Percentiles rank a stretch among this genome's conserved stretches.
Evolutionary conservation across 2,888 invertebrate species (phyloP).

Genomic region (Biston betularia): DNA sequence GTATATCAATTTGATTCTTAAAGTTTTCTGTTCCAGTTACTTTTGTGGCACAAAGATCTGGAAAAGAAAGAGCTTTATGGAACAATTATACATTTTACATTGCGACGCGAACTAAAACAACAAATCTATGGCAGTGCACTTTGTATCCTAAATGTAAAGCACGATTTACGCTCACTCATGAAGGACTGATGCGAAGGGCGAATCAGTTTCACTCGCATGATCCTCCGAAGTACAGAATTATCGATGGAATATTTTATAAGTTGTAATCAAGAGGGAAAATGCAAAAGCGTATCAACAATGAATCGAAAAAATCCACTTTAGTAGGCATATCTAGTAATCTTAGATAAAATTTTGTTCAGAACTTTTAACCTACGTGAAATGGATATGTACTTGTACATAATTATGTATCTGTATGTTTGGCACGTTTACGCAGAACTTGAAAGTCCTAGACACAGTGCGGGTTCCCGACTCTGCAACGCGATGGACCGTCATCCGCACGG

Average conservation of each 20-base stretch:
- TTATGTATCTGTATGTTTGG: too few species aligned
- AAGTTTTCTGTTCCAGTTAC: slow-evolving; percentile 10
- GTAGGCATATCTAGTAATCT: too few species aligned
- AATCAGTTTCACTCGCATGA: slow-evolving; percentile 6
- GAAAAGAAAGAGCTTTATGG: slow-evolving; percentile 14
- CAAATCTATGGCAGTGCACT: slow-evolving; percentile 15
- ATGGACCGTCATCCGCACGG: too few species aligned
- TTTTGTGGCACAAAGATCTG: slow-evolving; percentile 12
- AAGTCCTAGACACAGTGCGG: too few species aligned
- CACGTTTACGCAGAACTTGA: too few species aligned
- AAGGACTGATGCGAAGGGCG: neutral
- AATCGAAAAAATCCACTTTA: too few species aligned
- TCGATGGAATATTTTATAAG: slow-evolving; percentile 17
- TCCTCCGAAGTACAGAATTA: slow-evolving; percentile 11
- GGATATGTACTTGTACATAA: too few species aligned
- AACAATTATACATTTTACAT: slow-evolving; percentile 18
- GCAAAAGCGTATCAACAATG: neutral
- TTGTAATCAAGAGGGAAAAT: neutral
- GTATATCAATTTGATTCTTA: too few species aligned
- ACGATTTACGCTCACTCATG: slow-evolving; percentile 8
- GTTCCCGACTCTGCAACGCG: too few species aligned
- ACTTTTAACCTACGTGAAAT: too few species aligned
- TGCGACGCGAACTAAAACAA: neutral
- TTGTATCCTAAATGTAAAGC: slow-evolving; percentile 33
- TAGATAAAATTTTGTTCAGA: too few species aligned